A percentile compares a stretch with the other conserved stretches of the same genome.
phyloP scores from a whole-genome alignment of 2,888 invertebrate genomes.

The Neoscelio sp. region DNA sequence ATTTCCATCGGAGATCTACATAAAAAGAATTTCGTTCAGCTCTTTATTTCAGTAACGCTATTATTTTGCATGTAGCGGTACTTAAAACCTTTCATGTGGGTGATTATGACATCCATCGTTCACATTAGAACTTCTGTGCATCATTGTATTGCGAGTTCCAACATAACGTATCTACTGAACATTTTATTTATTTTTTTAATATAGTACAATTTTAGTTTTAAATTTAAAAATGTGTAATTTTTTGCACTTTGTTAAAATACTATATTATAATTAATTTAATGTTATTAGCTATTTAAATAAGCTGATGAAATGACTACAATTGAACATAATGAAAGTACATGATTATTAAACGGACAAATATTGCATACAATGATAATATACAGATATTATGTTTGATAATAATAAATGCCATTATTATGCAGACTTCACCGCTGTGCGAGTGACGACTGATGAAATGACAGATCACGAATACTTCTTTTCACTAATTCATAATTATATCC shows the following conservation, averaged over 20 bases:
- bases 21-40: constrained; percentile 37
- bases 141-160: background rate
- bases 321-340: constrained; percentile 5
- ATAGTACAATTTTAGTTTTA: too few relatives aligned
- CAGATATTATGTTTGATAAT: constrained; percentile 18
- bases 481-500: too few relatives aligned
- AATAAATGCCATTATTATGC: constrained; percentile 10
- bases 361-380: constrained; percentile 14
- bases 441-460: constrained; percentile 15
- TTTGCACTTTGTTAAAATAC: background rate
- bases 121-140: constrained; percentile 15
- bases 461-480: too few relatives aligned
- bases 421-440: constrained; percentile 13
- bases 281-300: constrained; percentile 17
- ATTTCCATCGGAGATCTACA: constrained; percentile 1
- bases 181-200: background rate
- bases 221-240: background rate
- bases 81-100: constrained; percentile 26
- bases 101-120: constrained; percentile 34
- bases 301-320: constrained; percentile 26
- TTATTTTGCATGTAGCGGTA: constrained; percentile 32
- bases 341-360: constrained; percentile 10
- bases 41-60: constrained; percentile 30
- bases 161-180: background rate
- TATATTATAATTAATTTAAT: background rate